A percentile compares a stretch with the other conserved stretches of the same genome.
Evolutionary conservation across 2,113 vertebrate species (phyloP).

Genomic region (Malurus elegans): DNA sequence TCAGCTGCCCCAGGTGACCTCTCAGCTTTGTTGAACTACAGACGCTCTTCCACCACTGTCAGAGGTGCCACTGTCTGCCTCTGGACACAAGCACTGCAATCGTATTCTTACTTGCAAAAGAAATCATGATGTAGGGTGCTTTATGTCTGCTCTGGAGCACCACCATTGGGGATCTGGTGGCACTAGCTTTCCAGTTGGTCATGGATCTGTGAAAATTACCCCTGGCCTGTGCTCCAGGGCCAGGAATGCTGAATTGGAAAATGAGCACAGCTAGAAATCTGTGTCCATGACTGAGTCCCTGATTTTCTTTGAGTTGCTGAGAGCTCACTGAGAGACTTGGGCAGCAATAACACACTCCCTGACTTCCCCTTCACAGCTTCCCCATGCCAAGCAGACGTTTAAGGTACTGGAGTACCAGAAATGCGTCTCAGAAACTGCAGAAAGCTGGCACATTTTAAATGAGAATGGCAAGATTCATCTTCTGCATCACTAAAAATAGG

Average conservation of each 20-base stretch:
- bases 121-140: neutral
- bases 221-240: accelerated
- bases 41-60: neutral
- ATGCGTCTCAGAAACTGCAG: neutral
- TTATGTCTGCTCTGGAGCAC: neutral
- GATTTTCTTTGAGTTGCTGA: neutral
- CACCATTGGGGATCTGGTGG: accelerated
- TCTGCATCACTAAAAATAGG: neutral
- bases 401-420: neutral
- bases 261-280: neutral
- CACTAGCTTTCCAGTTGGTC: neutral
- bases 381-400: neutral
- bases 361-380: neutral
- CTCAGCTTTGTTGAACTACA: neutral
- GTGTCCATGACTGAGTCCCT: neutral
- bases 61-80: neutral
- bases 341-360: neutral
- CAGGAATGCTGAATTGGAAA: neutral
- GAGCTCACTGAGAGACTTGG: neutral
- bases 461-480: neutral
- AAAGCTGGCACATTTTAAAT: neutral
- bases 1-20: neutral
- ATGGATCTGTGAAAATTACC: neutral
- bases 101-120: neutral
- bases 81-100: neutral